phyloP scores from a whole-genome alignment of 2,888 invertebrate species.

The Phyllotreta striolata region DNA sequence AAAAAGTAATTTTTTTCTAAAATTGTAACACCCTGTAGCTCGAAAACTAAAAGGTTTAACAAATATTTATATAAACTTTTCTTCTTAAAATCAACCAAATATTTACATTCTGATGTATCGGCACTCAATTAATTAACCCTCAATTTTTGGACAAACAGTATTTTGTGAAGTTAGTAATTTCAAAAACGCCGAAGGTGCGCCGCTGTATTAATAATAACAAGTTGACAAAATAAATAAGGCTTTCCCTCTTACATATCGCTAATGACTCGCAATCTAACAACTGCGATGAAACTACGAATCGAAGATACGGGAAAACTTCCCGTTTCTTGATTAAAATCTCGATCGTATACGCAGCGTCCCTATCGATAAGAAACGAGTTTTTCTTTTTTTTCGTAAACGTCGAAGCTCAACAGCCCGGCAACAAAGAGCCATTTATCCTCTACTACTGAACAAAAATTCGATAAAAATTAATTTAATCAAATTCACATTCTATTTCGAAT shows the following conservation, averaged over 20 bases:
- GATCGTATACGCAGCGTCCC: conserved; percentile 11
- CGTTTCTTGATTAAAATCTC: conserved; percentile 35
- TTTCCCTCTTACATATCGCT: conserved; percentile 22
- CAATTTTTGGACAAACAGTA: background rate
- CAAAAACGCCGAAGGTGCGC: conserved; percentile 4
- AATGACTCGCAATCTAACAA: conserved; percentile 34
- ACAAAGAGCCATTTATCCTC: conserved; percentile 19
- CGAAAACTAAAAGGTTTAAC: no score
- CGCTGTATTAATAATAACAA: conserved; percentile 25
- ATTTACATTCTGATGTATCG: no score
- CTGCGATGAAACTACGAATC: conserved; percentile 16
- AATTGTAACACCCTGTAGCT: no score
- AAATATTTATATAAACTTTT: no score
- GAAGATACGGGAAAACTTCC: conserved; percentile 22
- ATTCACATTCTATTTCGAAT: no score
- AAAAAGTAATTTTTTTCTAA: no score
- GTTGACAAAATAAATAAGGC: conserved; percentile 35
- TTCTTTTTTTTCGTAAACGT: conserved; percentile 23
- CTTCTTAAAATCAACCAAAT: no score
- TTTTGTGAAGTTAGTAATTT: background rate
- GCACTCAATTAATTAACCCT: no score
- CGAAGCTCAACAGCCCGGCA: conserved; percentile 18
- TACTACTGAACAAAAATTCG: background rate
- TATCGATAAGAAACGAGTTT: conserved; percentile 22
- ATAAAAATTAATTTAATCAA: no score